phyloP scores from a whole-genome alignment of 2,888 invertebrate species.

The Drosophila putrida region DNA sequence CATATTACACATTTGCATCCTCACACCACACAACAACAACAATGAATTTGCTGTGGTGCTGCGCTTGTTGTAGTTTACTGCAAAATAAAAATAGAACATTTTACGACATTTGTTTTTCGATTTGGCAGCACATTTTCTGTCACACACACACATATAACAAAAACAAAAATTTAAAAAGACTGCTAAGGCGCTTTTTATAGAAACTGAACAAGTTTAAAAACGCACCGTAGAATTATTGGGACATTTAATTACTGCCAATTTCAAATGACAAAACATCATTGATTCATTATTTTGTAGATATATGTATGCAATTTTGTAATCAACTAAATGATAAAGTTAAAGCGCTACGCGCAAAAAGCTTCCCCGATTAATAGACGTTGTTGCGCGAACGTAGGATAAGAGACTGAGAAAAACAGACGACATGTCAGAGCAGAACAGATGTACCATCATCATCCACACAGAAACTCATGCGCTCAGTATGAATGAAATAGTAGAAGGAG shows the following conservation, averaged over 20 bases:
- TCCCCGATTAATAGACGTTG: slow-evolving; percentile 36
- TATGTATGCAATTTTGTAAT: slow-evolving; percentile 17
- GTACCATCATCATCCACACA: slow-evolving; percentile 27
- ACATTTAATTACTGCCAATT: slow-evolving; percentile 29
- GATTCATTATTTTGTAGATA: slow-evolving; percentile 30
- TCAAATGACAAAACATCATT: slow-evolving; percentile 49
- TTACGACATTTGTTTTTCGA: slow-evolving; percentile 67
- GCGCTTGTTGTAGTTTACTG: slow-evolving; percentile 63
- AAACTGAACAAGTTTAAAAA: slow-evolving; percentile 21
- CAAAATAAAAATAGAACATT: slow-evolving; percentile 78
- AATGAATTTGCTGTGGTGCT: slow-evolving; percentile 36
- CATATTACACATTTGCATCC: slow-evolving; percentile 76
- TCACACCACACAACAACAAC: slow-evolving; percentile 37
- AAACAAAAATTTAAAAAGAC: slow-evolving; percentile 33
- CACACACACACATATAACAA: slow-evolving; percentile 41
- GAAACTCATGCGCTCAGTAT: slow-evolving; percentile 41
- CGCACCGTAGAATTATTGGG: slow-evolving; percentile 38
- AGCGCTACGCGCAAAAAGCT: slow-evolving; percentile 58
- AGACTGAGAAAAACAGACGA: slow-evolving; percentile 63
- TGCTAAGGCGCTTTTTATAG: slow-evolving; percentile 50
- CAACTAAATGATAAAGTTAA: slow-evolving; percentile 35
- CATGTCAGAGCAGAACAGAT: slow-evolving; percentile 47
- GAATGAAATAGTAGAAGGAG: slow-evolving; percentile 69
- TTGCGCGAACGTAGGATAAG: slow-evolving; percentile 78
- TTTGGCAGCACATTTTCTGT: slow-evolving; percentile 71